Evolutionary conservation across 64 coral and sea anemone genomes (phyloP).

Genomic region (Platygyra sinensis): DNA sequence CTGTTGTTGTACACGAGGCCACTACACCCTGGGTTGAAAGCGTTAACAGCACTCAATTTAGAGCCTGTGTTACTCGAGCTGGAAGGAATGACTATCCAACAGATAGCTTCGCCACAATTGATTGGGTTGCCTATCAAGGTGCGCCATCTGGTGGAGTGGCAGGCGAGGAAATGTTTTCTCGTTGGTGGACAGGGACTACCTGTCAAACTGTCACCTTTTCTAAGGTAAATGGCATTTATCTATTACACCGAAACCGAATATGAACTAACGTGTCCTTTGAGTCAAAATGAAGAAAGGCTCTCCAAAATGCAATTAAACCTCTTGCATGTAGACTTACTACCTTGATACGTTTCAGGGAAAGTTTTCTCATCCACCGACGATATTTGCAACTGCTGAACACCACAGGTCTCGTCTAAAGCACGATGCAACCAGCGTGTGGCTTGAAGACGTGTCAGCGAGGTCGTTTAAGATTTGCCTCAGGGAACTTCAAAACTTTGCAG

Average conservation of each 20-base stretch:
- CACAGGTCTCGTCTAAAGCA: not conserved
- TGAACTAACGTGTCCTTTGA: no score
- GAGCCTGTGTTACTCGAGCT: not conserved
- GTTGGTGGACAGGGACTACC: slow-evolving; percentile 12
- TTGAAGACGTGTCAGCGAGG: not conserved
- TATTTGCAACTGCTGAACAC: not conserved
- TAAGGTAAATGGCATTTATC: not conserved
- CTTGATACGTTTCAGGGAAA: not conserved
- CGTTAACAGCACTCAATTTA: slow-evolving; percentile 25
- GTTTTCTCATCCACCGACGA: not conserved
- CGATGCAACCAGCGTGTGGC: not conserved
- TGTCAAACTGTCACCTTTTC: slow-evolving; percentile 3
- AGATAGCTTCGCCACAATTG: slow-evolving; percentile 28
- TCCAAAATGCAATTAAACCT: no score
- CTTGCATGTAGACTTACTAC: no score
- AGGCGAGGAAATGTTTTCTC: not conserved
- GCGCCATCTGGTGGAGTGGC: slow-evolving; percentile 28
- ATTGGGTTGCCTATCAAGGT: slow-evolving; percentile 43
- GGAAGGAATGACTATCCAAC: slow-evolving; percentile 14
- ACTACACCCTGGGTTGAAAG: slow-evolving; percentile 54
- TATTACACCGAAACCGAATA: not conserved
- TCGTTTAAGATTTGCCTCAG: not conserved
- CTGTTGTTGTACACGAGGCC: slow-evolving; percentile 38
- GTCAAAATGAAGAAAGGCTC: no score
- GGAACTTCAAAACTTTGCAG: not conserved